Evolutionary conservation across 2,888 invertebrate species (phyloP).

Genomic region (Operophtera brumata): DNA sequence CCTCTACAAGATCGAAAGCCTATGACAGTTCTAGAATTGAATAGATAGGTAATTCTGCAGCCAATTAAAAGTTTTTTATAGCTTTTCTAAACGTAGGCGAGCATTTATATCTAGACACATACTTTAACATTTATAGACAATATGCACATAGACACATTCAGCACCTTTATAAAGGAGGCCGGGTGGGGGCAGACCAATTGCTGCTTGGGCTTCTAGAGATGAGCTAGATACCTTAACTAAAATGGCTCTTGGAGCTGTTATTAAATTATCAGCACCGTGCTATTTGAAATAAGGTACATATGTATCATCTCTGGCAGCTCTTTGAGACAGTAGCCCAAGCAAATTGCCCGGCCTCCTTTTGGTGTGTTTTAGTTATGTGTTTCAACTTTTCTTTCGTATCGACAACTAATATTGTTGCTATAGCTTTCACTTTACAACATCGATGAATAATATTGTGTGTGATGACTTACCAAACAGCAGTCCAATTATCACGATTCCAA

Average conservation of each 20-base stretch:
- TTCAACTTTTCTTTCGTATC: constrained; percentile 5
- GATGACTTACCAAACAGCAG: constrained; percentile 91
- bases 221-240: background rate
- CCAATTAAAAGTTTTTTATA: constrained; percentile 33
- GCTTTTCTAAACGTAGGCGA: constrained; percentile 24
- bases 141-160: constrained; percentile 22
- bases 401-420: background rate
- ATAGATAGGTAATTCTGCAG: constrained; percentile 39
- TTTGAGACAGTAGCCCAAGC: too few species aligned
- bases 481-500: constrained; percentile 89
- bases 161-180: background rate
- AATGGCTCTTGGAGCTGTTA: background rate
- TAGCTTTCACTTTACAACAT: constrained; percentile 45
- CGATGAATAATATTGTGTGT: constrained; percentile 37
- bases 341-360: too few species aligned
- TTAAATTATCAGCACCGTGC: too few species aligned
- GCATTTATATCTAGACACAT: constrained; percentile 24
- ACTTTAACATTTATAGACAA: constrained; percentile 15
- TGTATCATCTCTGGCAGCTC: too few species aligned
- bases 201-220: background rate
- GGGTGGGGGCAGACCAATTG: background rate
- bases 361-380: background rate
- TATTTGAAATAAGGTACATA: too few species aligned
- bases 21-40: constrained; percentile 35
- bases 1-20: constrained; percentile 29